Conservation (phyloP, 1,140 invertebrate species). For the Geopemphigus sp. region DNA sequence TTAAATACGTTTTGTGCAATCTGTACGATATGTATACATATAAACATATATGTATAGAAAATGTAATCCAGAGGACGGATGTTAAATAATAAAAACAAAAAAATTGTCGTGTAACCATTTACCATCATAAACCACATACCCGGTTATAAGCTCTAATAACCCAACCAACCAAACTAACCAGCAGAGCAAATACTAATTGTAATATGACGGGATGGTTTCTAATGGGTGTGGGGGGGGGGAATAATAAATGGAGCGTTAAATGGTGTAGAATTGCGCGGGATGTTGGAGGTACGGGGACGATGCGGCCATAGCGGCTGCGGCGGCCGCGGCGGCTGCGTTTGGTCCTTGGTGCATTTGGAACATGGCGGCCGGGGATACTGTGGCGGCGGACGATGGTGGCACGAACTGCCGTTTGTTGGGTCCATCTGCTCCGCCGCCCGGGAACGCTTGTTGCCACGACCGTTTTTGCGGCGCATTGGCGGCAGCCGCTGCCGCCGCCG, state of each 20-base stretch:
- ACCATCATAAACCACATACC: conserved; percentile 40
- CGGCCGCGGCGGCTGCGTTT: conserved; percentile 38
- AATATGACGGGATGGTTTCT: no score
- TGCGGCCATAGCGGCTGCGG: conserved; percentile 47
- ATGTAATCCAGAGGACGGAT: conserved; percentile 40
- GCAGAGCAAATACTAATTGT: no score
- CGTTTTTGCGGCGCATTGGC: conserved; percentile 44
- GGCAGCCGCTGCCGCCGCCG: neutral
- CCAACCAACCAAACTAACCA: conserved; percentile 44
- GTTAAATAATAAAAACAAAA: no score
- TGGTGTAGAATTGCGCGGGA: conserved; percentile 33
- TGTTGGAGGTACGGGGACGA: conserved; percentile 40
- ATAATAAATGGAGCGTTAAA: neutral
- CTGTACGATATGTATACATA: conserved; percentile 7
- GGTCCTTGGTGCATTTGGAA: conserved; percentile 34
- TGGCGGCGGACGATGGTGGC: neutral
- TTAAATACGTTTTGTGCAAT: conserved; percentile 47
- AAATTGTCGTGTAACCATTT: conserved; percentile 33
- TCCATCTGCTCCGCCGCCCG: neutral
- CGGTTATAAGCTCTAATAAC: conserved; percentile 48
- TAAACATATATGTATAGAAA: neutral
- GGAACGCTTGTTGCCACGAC: conserved; percentile 51
- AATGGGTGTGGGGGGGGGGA: neutral
- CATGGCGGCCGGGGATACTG: neutral
- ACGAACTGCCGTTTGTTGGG: conserved; percentile 7